Conservation (phyloP, 2,888 invertebrate species). For the Tubulanus polymorphus region DNA sequence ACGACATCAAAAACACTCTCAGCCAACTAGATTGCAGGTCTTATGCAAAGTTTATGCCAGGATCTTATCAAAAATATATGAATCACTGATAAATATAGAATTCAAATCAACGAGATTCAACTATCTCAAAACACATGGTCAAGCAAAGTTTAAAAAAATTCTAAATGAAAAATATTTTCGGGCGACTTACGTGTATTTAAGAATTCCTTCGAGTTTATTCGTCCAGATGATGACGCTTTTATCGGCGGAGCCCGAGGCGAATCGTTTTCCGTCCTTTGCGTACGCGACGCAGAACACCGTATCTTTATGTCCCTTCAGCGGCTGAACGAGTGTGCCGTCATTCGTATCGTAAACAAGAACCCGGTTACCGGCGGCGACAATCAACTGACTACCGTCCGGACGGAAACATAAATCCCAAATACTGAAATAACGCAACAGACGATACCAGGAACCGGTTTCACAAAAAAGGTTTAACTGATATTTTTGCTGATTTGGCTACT, state of each 20-base stretch:
- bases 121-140: no score
- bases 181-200: constrained; percentile 84
- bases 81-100: background rate
- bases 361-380: constrained; percentile 89
- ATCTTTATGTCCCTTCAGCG: constrained; percentile 94
- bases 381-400: constrained; percentile 88
- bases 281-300: constrained; percentile 88
- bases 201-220: constrained; percentile 86
- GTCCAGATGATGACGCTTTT: constrained; percentile 98
- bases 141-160: background rate
- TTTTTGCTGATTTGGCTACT: no score
- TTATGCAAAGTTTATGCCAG: no score
- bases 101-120: background rate
- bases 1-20: no score
- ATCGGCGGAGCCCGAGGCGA: constrained; percentile 95
- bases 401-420: constrained; percentile 93
- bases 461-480: no score
- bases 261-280: constrained; percentile 88
- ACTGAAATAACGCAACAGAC: no score
- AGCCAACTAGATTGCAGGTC: no score
- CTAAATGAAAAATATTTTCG: background rate
- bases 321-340: constrained; percentile 85
- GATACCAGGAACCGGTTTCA: no score
- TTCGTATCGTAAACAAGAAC: constrained; percentile 92
- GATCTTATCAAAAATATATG: background rate